phyloP scores from a whole-genome alignment of 2,113 vertebrate genomes.

The Lonchura striata region DNA sequence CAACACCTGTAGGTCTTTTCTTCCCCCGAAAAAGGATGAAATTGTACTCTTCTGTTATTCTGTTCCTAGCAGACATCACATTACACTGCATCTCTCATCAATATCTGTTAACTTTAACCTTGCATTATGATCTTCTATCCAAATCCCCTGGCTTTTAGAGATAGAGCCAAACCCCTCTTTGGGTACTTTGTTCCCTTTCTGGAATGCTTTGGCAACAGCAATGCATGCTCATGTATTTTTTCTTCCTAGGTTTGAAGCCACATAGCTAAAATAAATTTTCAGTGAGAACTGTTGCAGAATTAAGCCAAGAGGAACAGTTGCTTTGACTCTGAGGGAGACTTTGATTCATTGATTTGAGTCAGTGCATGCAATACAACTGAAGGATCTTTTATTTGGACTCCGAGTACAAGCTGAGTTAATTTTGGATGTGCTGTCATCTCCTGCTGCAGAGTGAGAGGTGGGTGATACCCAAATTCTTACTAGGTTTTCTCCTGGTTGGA shows the following conservation, averaged over 20 bases:
- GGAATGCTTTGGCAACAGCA: background rate
- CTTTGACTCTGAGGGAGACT: background rate
- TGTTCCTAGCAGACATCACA: background rate
- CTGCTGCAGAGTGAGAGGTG: background rate
- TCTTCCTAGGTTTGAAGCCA: background rate
- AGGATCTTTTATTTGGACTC: background rate
- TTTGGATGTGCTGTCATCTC: background rate
- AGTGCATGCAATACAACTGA: too few relatives aligned
- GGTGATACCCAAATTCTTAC: background rate
- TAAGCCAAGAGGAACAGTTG: background rate
- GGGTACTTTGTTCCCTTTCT: background rate
- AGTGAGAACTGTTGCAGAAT: background rate
- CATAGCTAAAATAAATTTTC: background rate
- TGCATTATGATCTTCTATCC: background rate
- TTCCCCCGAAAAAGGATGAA: background rate
- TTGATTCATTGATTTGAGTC: background rate
- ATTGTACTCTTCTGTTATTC: background rate
- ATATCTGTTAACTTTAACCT: background rate
- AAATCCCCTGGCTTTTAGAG: background rate
- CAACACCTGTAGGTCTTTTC: background rate
- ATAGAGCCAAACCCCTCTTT: background rate
- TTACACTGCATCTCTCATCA: background rate
- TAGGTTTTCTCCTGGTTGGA: background rate
- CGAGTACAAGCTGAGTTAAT: background rate
- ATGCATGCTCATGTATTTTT: background rate